Evolutionary conservation across 2,113 vertebrate genomes (phyloP).

Genomic region (Quiscalus mexicanus): DNA sequence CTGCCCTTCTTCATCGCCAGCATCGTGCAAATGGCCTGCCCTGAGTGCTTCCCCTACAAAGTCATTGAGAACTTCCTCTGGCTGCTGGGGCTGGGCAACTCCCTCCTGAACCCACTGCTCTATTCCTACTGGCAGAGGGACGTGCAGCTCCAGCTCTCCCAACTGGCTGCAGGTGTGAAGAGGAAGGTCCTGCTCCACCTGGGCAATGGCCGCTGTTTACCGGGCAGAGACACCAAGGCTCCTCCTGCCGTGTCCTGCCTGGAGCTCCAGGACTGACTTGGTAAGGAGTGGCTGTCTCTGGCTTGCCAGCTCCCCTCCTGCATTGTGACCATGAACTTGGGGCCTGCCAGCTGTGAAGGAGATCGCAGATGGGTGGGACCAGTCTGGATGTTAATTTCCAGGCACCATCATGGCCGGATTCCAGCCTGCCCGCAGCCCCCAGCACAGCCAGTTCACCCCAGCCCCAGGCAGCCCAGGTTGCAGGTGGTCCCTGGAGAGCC

Average conservation of each 20-base stretch:
- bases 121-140: conserved; percentile 90
- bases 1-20: conserved; percentile 85
- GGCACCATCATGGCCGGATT: fast-evolving
- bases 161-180: conserved; percentile 70
- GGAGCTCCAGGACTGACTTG: not conserved
- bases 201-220: not conserved
- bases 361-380: not conserved
- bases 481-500: not conserved
- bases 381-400: not conserved
- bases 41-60: conserved; percentile 70
- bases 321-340: fast-evolving
- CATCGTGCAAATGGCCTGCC: conserved; percentile 79
- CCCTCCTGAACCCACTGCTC: conserved; percentile 88
- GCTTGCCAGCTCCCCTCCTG: not conserved
- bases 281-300: not conserved
- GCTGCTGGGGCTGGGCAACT: conserved; percentile 87
- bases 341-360: not conserved
- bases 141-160: conserved; percentile 79
- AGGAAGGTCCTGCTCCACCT: conserved; percentile 31
- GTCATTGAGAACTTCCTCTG: conserved; percentile 87
- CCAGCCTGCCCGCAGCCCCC: not conserved
- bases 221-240: not conserved
- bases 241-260: conserved; percentile 2
- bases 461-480: not conserved
- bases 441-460: fast-evolving